These are phyloP conservation scores for Antrozous pallidus DNA, from an alignment of 2,797 vertebrate species.

Conservation along the genomic window DNA sequence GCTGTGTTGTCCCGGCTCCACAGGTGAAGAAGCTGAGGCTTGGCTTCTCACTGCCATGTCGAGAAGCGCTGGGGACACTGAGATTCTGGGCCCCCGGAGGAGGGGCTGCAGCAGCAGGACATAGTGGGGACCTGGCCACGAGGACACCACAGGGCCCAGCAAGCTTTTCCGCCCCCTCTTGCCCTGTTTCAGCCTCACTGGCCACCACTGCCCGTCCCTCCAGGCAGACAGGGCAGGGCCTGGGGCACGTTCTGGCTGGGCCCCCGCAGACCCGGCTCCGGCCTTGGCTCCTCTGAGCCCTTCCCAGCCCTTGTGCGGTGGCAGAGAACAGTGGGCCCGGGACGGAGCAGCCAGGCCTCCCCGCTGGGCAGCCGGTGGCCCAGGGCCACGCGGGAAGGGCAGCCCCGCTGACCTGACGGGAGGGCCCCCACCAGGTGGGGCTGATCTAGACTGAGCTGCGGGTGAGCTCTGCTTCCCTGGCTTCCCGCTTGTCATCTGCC, in stretches of 20 bases:
- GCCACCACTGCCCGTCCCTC: not conserved
- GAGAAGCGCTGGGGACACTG: not conserved
- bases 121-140: rapidly evolving
- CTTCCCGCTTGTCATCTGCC: not conserved
- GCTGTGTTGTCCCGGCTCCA: not conserved
- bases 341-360: not conserved
- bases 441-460: not conserved
- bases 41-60: not conserved
- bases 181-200: not conserved
- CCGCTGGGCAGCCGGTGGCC: not conserved
- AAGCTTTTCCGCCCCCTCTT: not conserved
- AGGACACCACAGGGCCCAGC: not conserved
- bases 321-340: conserved; percentile 10
- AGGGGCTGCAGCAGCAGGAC: not conserved
- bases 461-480: not conserved
- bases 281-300: not conserved
- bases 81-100: rapidly evolving
- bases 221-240: not conserved
- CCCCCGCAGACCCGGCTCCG: not conserved
- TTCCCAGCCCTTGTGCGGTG: not conserved
- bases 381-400: not conserved
- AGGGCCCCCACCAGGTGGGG: not conserved
- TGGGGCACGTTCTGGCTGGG: not conserved
- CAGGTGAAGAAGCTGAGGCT: not conserved
- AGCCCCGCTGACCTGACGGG: not conserved